Percentiles rank a stretch among this genome's conserved stretches.
phyloP scores from a whole-genome alignment of 2,888 invertebrate species.

The Pristionchus exspectatus region DNA sequence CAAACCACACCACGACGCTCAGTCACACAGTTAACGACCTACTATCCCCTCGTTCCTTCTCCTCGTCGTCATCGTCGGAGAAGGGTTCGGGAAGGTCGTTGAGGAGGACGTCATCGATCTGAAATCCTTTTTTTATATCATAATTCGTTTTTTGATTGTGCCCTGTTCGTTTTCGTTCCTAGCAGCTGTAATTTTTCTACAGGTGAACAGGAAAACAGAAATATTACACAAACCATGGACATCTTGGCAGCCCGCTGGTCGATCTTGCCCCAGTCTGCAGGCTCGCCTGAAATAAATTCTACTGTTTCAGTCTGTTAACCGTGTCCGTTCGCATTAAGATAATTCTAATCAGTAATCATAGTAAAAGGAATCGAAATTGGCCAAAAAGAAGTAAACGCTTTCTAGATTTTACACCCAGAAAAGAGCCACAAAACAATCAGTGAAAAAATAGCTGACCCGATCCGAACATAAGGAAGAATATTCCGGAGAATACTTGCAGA shows the following conservation, averaged over 20 bases:
- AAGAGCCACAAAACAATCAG: no score
- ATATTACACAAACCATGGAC: slow-evolving; percentile 33
- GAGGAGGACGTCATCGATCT: slow-evolving; percentile 44
- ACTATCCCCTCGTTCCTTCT: slow-evolving; percentile 47
- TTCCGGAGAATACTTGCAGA: slow-evolving; percentile 39
- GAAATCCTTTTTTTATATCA: no score
- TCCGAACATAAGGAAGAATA: slow-evolving; percentile 51
- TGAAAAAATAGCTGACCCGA: slow-evolving; percentile 36
- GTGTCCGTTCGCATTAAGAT: no score
- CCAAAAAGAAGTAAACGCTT: neutral
- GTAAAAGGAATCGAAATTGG: no score
- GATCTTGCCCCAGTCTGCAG: slow-evolving; percentile 34
- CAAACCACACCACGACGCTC: slow-evolving; percentile 27
- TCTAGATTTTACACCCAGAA: neutral
- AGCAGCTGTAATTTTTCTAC: no score
- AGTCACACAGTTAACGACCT: slow-evolving; percentile 50
- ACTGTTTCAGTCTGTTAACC: no score
- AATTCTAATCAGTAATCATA: no score
- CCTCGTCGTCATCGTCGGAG: slow-evolving; percentile 46
- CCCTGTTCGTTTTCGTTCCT: no score
- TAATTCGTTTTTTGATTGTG: neutral
- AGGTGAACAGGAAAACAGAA: neutral
- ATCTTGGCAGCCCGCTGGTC: slow-evolving; percentile 42
- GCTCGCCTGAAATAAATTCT: slow-evolving; percentile 21
- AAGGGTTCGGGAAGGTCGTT: slow-evolving; percentile 47